These are phyloP conservation scores for Galeruca laticollis DNA, from an alignment of 2,888 invertebrate species.

Conservation along the genomic window DNA sequence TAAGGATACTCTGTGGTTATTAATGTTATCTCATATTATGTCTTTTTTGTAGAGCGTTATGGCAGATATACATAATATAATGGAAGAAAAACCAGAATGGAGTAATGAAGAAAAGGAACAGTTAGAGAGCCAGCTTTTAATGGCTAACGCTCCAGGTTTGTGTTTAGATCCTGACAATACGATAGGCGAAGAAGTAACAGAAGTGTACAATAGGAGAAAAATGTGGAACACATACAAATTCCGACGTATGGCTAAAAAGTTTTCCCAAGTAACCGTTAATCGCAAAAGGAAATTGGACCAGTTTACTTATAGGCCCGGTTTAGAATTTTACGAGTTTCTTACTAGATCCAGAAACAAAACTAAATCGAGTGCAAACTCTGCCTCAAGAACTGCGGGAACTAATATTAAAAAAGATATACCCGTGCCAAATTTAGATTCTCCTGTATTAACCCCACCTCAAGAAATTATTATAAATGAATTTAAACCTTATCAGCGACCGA, in stretches of 20 bases:
- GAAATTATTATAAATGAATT: slow-evolving; percentile 59
- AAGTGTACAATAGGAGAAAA: slow-evolving; percentile 79
- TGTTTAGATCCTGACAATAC: slow-evolving; percentile 91
- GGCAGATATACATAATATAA: slow-evolving; percentile 60
- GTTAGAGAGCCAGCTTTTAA: slow-evolving; percentile 86
- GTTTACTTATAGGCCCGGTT: slow-evolving; percentile 82
- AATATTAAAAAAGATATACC: slow-evolving; percentile 24
- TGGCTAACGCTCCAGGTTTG: slow-evolving; percentile 87
- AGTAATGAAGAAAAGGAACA: slow-evolving; percentile 81
- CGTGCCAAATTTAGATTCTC: slow-evolving; percentile 42
- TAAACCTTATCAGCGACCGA: slow-evolving; percentile 64
- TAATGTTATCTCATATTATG: background rate
- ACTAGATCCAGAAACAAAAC: slow-evolving; percentile 68
- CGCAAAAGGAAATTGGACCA: slow-evolving; percentile 90
- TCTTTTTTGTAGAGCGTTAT: slow-evolving; percentile 58
- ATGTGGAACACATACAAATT: slow-evolving; percentile 81
- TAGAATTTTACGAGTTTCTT: slow-evolving; percentile 80
- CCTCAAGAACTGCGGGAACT: slow-evolving; percentile 57
- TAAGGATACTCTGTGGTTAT: slow-evolving; percentile 1
- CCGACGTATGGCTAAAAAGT: slow-evolving; percentile 80
- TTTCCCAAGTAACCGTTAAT: slow-evolving; percentile 83
- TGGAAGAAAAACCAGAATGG: slow-evolving; percentile 70
- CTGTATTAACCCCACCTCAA: slow-evolving; percentile 36
- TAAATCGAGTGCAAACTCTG: slow-evolving; percentile 59
- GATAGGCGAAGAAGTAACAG: slow-evolving; percentile 81